Evolutionary conservation across 2,888 invertebrate genomes (phyloP).

Genomic region (Metacarcinus magister): DNA sequence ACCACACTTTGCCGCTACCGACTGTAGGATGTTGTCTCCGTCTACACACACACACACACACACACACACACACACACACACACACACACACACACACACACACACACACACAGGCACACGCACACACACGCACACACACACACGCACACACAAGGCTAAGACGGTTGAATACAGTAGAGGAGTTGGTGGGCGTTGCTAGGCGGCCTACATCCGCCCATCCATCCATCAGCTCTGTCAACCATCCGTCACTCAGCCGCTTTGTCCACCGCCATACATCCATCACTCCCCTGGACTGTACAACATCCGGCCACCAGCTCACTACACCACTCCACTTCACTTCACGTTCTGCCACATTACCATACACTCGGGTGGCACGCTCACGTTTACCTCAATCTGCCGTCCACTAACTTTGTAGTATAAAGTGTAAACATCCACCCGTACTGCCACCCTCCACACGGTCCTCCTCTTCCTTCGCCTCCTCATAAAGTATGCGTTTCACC

Average conservation of each 20-base stretch:
- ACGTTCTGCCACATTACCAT: slow-evolving; percentile 28
- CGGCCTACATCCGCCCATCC: slow-evolving; percentile 71
- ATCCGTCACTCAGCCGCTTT: slow-evolving; percentile 77
- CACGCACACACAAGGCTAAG: neutral
- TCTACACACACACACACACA: neutral
- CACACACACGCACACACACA: too few species aligned
- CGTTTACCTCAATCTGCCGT: neutral
- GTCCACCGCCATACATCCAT: slow-evolving; percentile 77
- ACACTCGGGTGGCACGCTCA: slow-evolving; percentile 16
- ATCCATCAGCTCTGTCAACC: slow-evolving; percentile 78
- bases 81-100: too few species aligned
- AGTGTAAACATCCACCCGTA: slow-evolving; percentile 37
- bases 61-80: too few species aligned
- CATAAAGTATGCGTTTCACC: slow-evolving; percentile 46
- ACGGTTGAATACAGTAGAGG: neutral
- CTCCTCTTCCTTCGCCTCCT: slow-evolving; percentile 26
- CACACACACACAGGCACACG: too few species aligned
- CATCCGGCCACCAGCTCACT: slow-evolving; percentile 51
- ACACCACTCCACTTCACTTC: neutral
- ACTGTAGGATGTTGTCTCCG: neutral
- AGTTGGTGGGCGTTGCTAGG: slow-evolving; percentile 47
- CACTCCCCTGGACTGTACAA: slow-evolving; percentile 73
- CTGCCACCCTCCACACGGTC: neutral
- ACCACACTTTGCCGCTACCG: neutral
- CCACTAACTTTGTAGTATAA: slow-evolving; percentile 27